These are phyloP conservation scores for Micrasema minimum DNA, from an alignment of 1,140 invertebrate species.

Conservation along the genomic window DNA sequence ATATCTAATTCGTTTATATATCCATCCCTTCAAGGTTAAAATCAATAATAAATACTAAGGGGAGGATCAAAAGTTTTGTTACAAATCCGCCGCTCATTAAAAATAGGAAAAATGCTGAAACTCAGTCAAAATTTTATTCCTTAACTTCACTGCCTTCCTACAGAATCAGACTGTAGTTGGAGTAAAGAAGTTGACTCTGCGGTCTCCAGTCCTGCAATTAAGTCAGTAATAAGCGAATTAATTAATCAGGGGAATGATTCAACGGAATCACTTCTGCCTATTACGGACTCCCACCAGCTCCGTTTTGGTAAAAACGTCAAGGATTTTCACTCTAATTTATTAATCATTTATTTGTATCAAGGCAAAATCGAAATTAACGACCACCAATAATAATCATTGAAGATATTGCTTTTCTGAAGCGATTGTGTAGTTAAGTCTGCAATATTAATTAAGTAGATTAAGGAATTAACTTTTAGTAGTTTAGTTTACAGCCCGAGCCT, in stretches of 20 bases:
- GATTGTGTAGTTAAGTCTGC: constrained; percentile 5
- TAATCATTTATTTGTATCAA: constrained; percentile 49
- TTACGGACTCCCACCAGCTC: constrained; percentile 37
- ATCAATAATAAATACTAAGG: no score
- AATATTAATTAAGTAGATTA: background rate
- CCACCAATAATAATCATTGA: background rate
- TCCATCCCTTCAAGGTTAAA: no score
- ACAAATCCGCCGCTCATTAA: no score
- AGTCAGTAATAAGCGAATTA: constrained; percentile 53
- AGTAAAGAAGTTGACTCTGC: constrained; percentile 33
- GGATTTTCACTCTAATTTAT: constrained; percentile 46
- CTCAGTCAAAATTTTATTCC: no score
- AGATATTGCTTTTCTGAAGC: background rate
- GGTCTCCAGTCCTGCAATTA: constrained; percentile 51
- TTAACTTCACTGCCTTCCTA: background rate
- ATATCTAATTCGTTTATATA: no score
- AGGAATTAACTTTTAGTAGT: no score
- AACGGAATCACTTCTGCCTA: constrained; percentile 49
- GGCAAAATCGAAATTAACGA: constrained; percentile 30
- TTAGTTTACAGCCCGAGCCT: no score
- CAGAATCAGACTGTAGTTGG: background rate
- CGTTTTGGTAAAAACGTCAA: constrained; percentile 35
- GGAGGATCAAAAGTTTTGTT: no score
- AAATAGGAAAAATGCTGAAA: no score
- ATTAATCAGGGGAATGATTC: constrained; percentile 53